phyloP scores from a whole-genome alignment of 2,113 vertebrate genomes.

The Hippocampus guttulatus region DNA sequence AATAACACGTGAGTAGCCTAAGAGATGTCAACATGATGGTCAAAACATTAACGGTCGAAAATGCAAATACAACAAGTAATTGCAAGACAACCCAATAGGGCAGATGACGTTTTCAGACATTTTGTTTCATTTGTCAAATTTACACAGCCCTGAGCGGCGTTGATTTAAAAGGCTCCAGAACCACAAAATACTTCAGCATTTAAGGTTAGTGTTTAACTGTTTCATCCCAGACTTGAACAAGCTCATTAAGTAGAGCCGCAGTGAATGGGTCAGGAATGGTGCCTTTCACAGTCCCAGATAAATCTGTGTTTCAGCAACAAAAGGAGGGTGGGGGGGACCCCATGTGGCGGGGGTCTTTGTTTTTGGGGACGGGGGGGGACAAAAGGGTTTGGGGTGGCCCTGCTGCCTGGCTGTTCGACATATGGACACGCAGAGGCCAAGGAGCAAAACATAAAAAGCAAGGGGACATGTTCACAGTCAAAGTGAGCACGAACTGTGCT shows the following conservation, averaged over 20 bases:
- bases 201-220: slow-evolving; percentile 50
- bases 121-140: neutral
- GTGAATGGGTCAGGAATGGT: slow-evolving; percentile 45
- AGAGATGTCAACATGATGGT: neutral
- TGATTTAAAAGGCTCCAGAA: slow-evolving; percentile 45
- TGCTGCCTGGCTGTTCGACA: slow-evolving; percentile 45
- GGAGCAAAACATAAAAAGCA: slow-evolving; percentile 39
- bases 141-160: slow-evolving; percentile 28
- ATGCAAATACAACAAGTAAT: neutral
- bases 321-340: slow-evolving; percentile 39
- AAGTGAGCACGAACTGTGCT: slow-evolving; percentile 11
- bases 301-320: slow-evolving; percentile 57
- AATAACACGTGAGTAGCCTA: neutral
- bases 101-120: neutral
- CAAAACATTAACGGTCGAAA: neutral
- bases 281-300: slow-evolving; percentile 60
- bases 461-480: slow-evolving; percentile 1
- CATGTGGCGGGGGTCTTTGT: slow-evolving; percentile 48
- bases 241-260: slow-evolving; percentile 57
- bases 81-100: neutral
- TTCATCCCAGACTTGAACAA: slow-evolving; percentile 53
- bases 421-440: slow-evolving; percentile 47
- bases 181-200: slow-evolving; percentile 45
- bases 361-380: slow-evolving; percentile 27
- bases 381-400: slow-evolving; percentile 28